Base-by-base conservation (phyloP, 2,113 vertebrate genomes). In the Delphinapterus leucas region DNA sequence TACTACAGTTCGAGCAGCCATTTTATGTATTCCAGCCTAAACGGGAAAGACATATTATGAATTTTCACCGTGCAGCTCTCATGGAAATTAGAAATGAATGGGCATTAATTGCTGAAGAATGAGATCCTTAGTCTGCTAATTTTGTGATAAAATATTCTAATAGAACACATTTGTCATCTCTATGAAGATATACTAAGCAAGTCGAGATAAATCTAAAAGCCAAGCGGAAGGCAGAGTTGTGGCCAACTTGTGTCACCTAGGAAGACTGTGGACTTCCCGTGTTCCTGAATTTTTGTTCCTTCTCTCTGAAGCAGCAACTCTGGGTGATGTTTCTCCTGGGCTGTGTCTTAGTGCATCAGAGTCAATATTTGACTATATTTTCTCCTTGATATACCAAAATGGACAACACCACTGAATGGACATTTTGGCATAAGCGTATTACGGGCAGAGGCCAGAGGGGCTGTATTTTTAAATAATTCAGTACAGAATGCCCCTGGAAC, bases 31-130 rank as follows among this genome's bases (percentile, higher is more conserved):
- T 84, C 23, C 23, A 77, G 60, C 49, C 87, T 79, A 84, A 80
- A 47, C 1, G 10, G 47, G 60, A 97, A 92, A 91, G 89, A 61
- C 53, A 88, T 36, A 8, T 8, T 33, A 91, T 58, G 80, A 80
- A 60, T 90, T 94, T 97, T 76, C 38, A 77, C 47, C 47, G 47
- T 53, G 85, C 65, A 96, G 70, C 31, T 85, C 60, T 97, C 76
- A 93, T 1, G 38, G 86, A 98, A 97, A 97, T 90, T 92, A 96
- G 91, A 95, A 93, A 58, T 70, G 81, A 97, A 70, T 73, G 91
- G 83, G 92, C 33, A 93, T 98, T 94, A 97, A 94, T 86, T 87
- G 89, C 90, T 95, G 80, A 97, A 94, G 95, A 97, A 93, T 96
- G 93, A 96, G 91, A 76, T 90, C 73, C 61, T n/a, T 21, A 92